A percentile compares a stretch with the other conserved stretches of the same genome.
Evolutionary conservation across 2,113 vertebrate species (phyloP).

Genomic region (Pheucticus melanocephalus): DNA sequence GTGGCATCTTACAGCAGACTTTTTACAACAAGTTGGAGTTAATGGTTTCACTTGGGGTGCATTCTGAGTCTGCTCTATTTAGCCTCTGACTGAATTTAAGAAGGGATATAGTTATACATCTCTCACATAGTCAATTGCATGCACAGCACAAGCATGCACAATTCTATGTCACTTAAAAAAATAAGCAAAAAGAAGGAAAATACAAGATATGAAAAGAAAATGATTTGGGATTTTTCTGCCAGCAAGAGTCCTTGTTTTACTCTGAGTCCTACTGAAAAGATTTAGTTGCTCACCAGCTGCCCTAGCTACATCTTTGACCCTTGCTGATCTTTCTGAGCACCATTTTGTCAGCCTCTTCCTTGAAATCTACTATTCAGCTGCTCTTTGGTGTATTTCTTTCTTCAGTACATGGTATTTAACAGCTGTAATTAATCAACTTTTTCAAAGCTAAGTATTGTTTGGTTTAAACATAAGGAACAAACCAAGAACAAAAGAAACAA

Average conservation of each 20-base stretch:
- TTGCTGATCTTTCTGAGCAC: background rate
- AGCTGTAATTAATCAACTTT: background rate
- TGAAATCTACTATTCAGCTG: background rate
- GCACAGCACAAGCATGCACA: background rate
- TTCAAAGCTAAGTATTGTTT: background rate
- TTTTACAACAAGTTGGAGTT: background rate
- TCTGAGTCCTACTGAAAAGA: background rate
- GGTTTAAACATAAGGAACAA: background rate
- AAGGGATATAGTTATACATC: background rate
- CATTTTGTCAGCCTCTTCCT: background rate
- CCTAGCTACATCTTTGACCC: background rate
- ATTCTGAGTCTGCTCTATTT: background rate
- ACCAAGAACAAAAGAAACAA: background rate
- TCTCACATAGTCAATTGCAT: background rate
- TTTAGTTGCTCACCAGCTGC: background rate
- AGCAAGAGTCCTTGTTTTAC: background rate
- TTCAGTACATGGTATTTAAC: background rate
- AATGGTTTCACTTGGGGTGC: background rate
- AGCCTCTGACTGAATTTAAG: background rate
- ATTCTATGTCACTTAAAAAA: background rate
- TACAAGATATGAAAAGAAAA: background rate
- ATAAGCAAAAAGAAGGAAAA: rapidly evolving
- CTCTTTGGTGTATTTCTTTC: background rate
- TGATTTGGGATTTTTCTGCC: background rate
- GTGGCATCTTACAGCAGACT: rapidly evolving